phyloP scores from a whole-genome alignment of 2,113 vertebrate genomes.

The Rhineura floridana region DNA sequence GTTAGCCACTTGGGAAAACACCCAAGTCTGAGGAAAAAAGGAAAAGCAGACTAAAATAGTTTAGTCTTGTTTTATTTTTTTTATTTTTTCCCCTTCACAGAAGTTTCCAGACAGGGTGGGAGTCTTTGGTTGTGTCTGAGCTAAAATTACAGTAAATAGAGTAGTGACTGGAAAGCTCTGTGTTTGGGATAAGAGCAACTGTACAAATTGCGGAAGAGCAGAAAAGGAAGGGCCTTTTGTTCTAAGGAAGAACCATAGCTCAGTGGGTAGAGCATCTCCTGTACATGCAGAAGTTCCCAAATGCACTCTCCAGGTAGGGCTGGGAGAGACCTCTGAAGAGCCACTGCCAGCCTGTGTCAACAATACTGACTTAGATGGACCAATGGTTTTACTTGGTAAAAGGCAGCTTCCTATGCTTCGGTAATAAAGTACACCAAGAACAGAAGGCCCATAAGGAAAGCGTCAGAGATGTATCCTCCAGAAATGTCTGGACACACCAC shows the following conservation, averaged over 20 bases:
- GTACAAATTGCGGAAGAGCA: slow-evolving; percentile 19
- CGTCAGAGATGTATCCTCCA: background rate
- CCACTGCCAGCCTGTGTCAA: too few relatives aligned
- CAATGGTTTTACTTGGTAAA: too few relatives aligned
- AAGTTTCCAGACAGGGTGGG: slow-evolving; percentile 75
- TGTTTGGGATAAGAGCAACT: slow-evolving; percentile 51
- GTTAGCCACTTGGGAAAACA: slow-evolving; percentile 74
- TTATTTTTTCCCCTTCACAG: slow-evolving; percentile 49
- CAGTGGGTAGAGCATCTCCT: too few relatives aligned
- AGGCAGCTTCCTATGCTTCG: too few relatives aligned
- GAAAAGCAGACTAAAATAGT: slow-evolving; percentile 76
- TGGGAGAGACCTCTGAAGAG: too few relatives aligned
- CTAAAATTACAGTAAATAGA: slow-evolving; percentile 72
- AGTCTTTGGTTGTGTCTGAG: slow-evolving; percentile 75
- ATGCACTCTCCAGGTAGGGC: too few relatives aligned
- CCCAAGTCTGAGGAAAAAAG: slow-evolving; percentile 75
- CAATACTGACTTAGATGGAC: too few relatives aligned
- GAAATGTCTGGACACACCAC: background rate
- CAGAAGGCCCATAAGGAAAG: slow-evolving; percentile 16
- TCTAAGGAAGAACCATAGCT: background rate
- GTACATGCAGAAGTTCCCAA: too few relatives aligned
- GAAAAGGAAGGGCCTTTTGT: background rate
- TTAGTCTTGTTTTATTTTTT: slow-evolving; percentile 68
- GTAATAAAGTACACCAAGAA: too few relatives aligned
- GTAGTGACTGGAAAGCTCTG: slow-evolving; percentile 62